Evolutionary conservation across 2,113 vertebrate genomes (phyloP).

Genomic region (Protobothrops flavoviridis): DNA sequence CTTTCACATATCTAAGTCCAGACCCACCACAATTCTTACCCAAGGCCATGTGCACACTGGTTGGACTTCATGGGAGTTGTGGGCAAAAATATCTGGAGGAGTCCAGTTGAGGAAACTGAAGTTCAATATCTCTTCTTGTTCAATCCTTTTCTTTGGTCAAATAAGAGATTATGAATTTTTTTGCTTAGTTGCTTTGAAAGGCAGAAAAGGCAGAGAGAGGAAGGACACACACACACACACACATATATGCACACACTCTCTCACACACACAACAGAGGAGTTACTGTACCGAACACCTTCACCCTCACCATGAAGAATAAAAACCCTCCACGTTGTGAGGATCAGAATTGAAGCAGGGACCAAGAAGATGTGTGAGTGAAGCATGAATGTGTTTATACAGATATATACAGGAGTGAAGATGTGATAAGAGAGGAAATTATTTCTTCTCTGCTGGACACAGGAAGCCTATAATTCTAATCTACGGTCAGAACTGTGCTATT

Average conservation of each 20-base stretch:
- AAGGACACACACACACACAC: neutral
- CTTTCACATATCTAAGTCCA: neutral
- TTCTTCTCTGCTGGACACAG: neutral
- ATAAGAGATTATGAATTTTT: neutral
- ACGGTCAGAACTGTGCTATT: neutral
- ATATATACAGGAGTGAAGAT: neutral
- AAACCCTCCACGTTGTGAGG: neutral
- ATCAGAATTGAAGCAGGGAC: neutral
- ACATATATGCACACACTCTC: neutral
- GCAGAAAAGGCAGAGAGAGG: neutral
- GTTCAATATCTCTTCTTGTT: neutral
- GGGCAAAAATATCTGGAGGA: neutral
- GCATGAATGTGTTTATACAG: no score
- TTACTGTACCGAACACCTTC: neutral
- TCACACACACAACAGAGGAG: neutral
- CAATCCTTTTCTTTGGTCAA: neutral
- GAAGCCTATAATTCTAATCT: neutral
- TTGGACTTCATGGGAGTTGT: neutral
- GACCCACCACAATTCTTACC: neutral
- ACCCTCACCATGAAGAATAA: neutral
- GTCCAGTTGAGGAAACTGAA: neutral
- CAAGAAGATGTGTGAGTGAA: neutral
- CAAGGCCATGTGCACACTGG: neutral
- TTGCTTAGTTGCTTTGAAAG: neutral
- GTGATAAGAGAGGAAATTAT: no score